Evolutionary conservation across 2,113 vertebrate species (phyloP).

Genomic region (Zeus faber): DNA sequence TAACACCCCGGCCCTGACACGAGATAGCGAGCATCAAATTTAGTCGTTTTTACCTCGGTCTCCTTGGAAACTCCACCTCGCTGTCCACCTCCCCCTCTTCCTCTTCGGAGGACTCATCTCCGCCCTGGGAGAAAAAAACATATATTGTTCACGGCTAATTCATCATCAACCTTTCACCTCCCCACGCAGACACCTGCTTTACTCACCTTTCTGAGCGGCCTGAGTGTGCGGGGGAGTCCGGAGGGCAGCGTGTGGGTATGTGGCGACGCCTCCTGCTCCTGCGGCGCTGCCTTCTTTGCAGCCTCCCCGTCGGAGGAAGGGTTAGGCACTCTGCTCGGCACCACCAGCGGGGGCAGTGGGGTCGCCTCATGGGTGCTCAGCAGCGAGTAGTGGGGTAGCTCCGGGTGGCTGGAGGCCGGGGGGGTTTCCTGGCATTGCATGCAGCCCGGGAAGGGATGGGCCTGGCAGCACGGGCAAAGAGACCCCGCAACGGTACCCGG

Average conservation of each 20-base stretch:
- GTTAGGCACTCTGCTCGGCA: conserved; percentile 35
- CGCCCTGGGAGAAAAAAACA: conserved; percentile 72
- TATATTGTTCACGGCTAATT: conserved; percentile 7
- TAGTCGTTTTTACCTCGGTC: conserved; percentile 84
- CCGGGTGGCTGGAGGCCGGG: conserved; percentile 56
- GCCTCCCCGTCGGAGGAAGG: conserved; percentile 47
- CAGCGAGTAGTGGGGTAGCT: conserved; percentile 67
- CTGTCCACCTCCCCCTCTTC: conserved; percentile 98
- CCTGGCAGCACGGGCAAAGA: conserved; percentile 81
- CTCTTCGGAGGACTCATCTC: conserved; percentile 96
- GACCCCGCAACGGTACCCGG: conserved; percentile 38
- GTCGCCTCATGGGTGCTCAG: conserved; percentile 60
- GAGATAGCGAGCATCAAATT: neutral
- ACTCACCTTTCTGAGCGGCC: conserved; percentile 88
- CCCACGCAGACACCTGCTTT: neutral
- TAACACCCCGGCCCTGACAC: no score
- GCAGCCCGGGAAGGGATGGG: conserved; percentile 81
- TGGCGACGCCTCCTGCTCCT: conserved; percentile 64
- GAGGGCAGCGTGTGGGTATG: conserved; percentile 70
- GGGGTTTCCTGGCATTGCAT: conserved; percentile 77
- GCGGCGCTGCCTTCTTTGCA: conserved; percentile 47
- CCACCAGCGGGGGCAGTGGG: conserved; percentile 29
- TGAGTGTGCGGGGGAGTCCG: conserved; percentile 79
- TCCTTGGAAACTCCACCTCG: conserved; percentile 97
- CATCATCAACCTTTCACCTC: conserved; percentile 15